Base-by-base conservation (phyloP, 2,888 invertebrate species). In the Dryobota labecula region DNA sequence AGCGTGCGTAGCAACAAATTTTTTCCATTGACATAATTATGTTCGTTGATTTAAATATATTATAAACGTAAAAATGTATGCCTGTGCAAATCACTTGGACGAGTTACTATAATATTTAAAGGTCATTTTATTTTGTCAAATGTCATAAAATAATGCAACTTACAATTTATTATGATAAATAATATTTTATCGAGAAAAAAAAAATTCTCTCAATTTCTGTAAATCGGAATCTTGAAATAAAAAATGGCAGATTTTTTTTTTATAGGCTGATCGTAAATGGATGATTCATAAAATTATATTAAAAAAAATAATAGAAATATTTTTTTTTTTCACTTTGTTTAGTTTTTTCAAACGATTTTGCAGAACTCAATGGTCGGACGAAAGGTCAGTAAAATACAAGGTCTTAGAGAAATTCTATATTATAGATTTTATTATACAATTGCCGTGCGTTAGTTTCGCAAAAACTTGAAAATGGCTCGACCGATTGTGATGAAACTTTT, bases 1-100 rank as follows among this genome's bases (percentile, higher is more conserved):
- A 63, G 27, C 62, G 45, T 47, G 73, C 73, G 75, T 76, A 76
- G 75, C 78, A 30, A 30, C 30, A 18, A 18, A 58, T 18, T 27
- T 20, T 20, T 53, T 9, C 13, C 18, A 15, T 30, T 33, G 33
- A n/a, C 3, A 27, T 45, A 15, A 54, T 27, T 45, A 47, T 27
- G 6, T 30, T 20, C 33, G 36, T 33, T 45, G 57, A 45, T 67
- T 38, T 47, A 30, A 58, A 70, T 43, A 18, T 9, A 45, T 20
- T n/a, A n/a, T 8, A 6, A 6, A 4, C 6, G 30, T n/a, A 78
- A n/a, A 73, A 38, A 45, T 9, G 3, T 18, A 70, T 45, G 20
- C 36, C 36, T 36, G 49, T 38, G 54, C 15, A 76, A 69, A 70
- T 61, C 54, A n/a, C n/a, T 54, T 61, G 36, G 13, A 43, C 13